Conservation (phyloP, 2,797 vertebrate species). For the Momotus momota region DNA sequence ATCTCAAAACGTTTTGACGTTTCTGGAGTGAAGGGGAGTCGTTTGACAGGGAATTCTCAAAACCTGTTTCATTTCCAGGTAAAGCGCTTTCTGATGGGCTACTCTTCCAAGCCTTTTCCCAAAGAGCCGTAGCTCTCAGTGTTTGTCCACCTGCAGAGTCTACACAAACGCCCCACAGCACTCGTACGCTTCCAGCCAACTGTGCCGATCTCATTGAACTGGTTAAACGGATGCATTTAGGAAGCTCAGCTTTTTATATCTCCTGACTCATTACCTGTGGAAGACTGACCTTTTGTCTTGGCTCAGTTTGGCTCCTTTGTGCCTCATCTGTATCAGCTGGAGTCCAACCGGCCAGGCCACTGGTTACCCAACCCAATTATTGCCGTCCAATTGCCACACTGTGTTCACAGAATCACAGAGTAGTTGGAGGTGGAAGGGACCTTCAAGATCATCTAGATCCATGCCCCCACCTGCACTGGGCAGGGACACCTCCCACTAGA, state of each 20-base stretch:
- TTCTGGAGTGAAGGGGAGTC: background rate
- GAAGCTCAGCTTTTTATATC: background rate
- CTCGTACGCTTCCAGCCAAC: background rate
- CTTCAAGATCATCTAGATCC: too few species aligned
- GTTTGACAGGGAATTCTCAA: background rate
- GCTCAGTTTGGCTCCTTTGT: background rate
- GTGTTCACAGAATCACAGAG: background rate
- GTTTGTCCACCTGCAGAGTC: background rate
- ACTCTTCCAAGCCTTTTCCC: background rate
- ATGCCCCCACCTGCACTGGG: too few species aligned
- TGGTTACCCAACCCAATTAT: slow-evolving; percentile 38
- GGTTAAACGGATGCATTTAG: background rate
- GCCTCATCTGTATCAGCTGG: background rate
- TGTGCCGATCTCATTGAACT: slow-evolving; percentile 12
- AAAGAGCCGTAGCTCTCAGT: background rate
- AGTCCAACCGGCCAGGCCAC: background rate
- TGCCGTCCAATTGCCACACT: background rate
- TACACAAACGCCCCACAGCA: background rate
- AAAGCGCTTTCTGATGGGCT: background rate
- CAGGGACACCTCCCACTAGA: too few species aligned
- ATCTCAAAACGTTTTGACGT: background rate
- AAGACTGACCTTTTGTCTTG: background rate
- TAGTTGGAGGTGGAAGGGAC: too few species aligned
- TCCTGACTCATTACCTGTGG: background rate
- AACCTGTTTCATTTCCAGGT: background rate